phyloP scores from a whole-genome alignment of 2,113 vertebrate species.

The Phainopepla nitens region DNA sequence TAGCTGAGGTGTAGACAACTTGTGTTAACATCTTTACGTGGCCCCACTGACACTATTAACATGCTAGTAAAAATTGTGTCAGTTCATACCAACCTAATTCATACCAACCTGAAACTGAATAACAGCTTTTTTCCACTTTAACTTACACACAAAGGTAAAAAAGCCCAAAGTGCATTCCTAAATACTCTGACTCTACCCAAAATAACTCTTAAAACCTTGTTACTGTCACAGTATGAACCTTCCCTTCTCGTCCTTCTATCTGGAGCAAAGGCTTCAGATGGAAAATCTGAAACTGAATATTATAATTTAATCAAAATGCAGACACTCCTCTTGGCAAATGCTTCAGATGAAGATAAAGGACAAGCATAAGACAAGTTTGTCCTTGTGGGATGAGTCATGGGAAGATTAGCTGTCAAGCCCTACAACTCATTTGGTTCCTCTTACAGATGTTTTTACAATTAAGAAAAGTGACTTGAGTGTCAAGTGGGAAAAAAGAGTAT shows the following conservation, averaged over 20 bases:
- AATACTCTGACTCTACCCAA: neutral
- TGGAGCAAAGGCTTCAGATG: neutral
- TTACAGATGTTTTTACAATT: slow-evolving; percentile 56
- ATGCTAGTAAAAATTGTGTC: neutral
- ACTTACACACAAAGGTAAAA: neutral
- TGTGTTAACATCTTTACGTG: neutral
- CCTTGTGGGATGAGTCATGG: slow-evolving; percentile 28
- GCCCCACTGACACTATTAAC: neutral
- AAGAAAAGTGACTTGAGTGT: slow-evolving; percentile 42
- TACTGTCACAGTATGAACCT: neutral
- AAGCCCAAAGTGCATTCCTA: neutral
- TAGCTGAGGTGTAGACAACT: neutral
- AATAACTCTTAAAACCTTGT: neutral
- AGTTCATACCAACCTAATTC: neutral
- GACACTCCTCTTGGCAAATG: slow-evolving; percentile 7
- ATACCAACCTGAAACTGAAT: neutral
- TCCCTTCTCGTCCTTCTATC: neutral
- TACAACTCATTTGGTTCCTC: slow-evolving; percentile 47
- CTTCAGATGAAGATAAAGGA: slow-evolving; percentile 20
- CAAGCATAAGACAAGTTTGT: slow-evolving; percentile 34
- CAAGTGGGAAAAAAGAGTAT: slow-evolving; percentile 37
- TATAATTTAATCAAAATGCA: slow-evolving; percentile 19
- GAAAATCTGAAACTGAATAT: slow-evolving; percentile 2
- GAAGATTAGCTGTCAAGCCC: slow-evolving; percentile 48
- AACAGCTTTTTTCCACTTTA: neutral